phyloP scores from a whole-genome alignment of 2,888 invertebrate species.

The Junonia oenone region DNA sequence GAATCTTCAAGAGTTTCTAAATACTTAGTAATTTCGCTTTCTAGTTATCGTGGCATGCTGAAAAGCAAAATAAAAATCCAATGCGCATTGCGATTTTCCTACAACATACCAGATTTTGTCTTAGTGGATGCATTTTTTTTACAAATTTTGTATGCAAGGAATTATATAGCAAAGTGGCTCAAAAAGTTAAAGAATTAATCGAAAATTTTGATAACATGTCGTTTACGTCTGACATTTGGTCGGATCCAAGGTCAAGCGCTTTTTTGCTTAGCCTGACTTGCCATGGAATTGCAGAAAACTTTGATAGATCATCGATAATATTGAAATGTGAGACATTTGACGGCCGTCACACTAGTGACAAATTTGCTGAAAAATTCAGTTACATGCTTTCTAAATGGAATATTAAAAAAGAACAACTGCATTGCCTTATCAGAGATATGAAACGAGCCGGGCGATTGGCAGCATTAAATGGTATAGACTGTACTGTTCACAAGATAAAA shows the following conservation, averaged over 20 bases:
- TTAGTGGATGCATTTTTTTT: background rate
- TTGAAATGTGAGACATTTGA: background rate
- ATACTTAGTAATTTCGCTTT: too few relatives aligned
- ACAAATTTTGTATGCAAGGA: background rate
- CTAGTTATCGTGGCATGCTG: too few relatives aligned
- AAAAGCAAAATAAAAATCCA: constrained; percentile 39
- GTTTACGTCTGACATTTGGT: constrained; percentile 34
- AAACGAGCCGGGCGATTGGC: background rate
- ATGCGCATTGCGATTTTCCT: too few relatives aligned
- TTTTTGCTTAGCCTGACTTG: constrained; percentile 27
- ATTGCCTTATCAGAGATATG: background rate
- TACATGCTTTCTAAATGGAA: background rate
- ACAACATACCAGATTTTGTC: too few relatives aligned
- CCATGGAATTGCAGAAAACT: constrained; percentile 3
- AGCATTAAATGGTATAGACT: background rate
- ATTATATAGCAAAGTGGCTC: background rate
- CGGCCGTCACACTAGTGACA: constrained; percentile 34
- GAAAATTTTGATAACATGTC: constrained; percentile 32
- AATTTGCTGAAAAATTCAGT: constrained; percentile 31
- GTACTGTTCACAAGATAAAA: background rate
- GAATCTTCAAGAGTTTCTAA: too few relatives aligned
- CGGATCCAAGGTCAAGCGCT: constrained; percentile 27
- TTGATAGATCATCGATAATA: background rate
- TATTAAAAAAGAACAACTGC: background rate
- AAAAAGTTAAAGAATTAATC: constrained; percentile 5